Evolutionary conservation across 2,113 vertebrate genomes (phyloP), one percentile per base, ranked within the genome.

Genomic region (Sarotherodon lohbergeri): DNA sequence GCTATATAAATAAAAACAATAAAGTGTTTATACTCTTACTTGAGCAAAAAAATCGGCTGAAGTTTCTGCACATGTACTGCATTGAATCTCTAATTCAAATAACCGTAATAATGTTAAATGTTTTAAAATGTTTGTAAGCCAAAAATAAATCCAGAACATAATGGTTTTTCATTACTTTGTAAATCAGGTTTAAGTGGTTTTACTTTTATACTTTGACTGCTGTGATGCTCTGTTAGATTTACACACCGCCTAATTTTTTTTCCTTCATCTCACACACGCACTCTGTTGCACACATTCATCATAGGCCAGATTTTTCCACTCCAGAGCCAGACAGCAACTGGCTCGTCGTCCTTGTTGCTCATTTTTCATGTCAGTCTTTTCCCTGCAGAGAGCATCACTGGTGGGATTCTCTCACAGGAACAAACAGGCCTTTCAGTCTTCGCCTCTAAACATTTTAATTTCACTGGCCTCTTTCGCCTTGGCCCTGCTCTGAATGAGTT

Each of bases 341-440:
- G 92, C 92, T 83, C 19, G 54, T 73, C 17, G 1, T 86, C 68
- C 8, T 61, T 14, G 10, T 85, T 85, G 86, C 86, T 91, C 89
- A 91, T 94, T 94, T 93, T 92, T 94, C 92, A 91, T 91, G 92
- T 94, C 90, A 90, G 87, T 88, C 85, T 81, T 91, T 89, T 92
- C 81, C 87, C 89, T 86, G 88, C 85, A 90, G 86, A 93, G 91
- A 80, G 78, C 91, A 90, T 92, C 91, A 88, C 83, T 81, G 87
- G 90, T 91, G 86, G 71, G 88, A 93, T 92, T 88, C 81, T 91
- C 91, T 88, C 83, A 63, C 81, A 89, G 73, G 89, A 93, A 93
- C 93, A 93, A 94, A 94, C 89, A 92, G 88, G 55, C 86, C 92
- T 90, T 93, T 94, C 89, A 93, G 81, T 84, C 81, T 61, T 82